phyloP scores from a whole-genome alignment of 2,113 vertebrate species.

The Podarcis cretensis region DNA sequence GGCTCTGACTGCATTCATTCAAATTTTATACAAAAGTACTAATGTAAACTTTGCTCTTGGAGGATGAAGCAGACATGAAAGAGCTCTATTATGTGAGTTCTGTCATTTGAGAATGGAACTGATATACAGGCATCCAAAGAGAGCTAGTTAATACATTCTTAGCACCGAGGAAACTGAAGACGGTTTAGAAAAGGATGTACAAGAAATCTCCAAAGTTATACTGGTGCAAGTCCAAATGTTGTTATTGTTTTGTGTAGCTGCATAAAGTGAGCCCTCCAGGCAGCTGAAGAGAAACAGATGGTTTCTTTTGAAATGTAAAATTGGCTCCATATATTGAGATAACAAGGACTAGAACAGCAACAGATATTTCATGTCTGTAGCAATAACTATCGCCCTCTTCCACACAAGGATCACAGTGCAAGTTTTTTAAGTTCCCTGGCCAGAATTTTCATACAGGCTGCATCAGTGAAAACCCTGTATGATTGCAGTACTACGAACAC shows the following conservation, averaged over 20 bases:
- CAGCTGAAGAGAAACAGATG: conserved; percentile 54
- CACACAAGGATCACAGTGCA: neutral
- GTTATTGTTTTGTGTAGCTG: conserved; percentile 43
- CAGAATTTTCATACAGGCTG: neutral
- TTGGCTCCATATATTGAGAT: conserved; percentile 39
- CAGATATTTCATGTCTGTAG: conserved; percentile 22
- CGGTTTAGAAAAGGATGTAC: conserved; percentile 26
- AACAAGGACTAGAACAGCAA: conserved; percentile 25
- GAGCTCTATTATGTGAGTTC: conserved; percentile 13
- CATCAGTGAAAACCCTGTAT: neutral
- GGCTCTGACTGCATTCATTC: neutral
- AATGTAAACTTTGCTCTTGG: conserved; percentile 20
- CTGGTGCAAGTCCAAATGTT: conserved; percentile 39
- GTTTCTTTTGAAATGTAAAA: conserved; percentile 51
- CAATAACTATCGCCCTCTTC: neutral
- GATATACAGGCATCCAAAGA: conserved; percentile 27
- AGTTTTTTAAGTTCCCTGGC: neutral
- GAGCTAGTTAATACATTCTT: conserved; percentile 13
- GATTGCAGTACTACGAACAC: neutral
- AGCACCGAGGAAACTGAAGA: conserved; percentile 42
- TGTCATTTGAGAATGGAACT: conserved; percentile 11
- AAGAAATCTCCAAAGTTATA: conserved; percentile 37
- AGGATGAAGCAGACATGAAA: conserved; percentile 17
- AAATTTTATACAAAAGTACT: neutral
- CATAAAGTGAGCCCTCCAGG: conserved; percentile 46